phyloP scores from a whole-genome alignment of 2,113 vertebrate species.

The Eclectus roratus region DNA sequence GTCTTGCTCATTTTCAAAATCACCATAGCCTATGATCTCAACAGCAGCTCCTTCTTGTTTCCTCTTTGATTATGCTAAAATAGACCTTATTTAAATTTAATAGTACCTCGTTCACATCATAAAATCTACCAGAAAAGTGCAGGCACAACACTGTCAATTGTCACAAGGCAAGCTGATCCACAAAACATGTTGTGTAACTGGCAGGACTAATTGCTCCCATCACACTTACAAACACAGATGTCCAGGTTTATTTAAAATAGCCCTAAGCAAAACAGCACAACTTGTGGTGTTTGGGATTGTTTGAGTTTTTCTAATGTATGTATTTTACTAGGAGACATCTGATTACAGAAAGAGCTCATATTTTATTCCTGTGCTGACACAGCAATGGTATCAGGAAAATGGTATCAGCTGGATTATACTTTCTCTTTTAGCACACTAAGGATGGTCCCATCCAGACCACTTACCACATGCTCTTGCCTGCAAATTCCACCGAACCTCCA shows the following conservation, averaged over 20 bases:
- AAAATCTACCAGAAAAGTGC: not conserved
- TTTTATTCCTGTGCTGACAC: not conserved
- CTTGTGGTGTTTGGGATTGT: not conserved
- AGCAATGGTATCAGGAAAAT: not conserved
- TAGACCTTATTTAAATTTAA: not conserved
- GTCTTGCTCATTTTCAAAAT: not conserved
- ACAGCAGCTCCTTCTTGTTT: not conserved
- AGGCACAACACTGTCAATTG: not conserved
- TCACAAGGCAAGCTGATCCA: constrained; percentile 4
- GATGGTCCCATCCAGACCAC: not conserved
- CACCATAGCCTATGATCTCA: not conserved
- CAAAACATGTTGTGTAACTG: not conserved
- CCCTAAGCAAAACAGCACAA: not conserved
- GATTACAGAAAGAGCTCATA: not conserved
- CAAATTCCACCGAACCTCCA: rapidly evolving
- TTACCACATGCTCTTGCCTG: not conserved
- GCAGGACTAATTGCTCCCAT: constrained; percentile 12
- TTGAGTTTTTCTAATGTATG: not conserved
- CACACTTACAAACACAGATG: constrained; percentile 16
- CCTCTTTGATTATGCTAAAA: not conserved
- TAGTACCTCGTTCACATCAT: not conserved
- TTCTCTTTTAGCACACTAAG: not conserved
- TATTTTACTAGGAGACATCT: not conserved
- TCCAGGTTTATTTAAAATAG: constrained; percentile 45
- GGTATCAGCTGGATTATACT: not conserved